A percentile compares a stretch with the other conserved stretches of the same genome.
Conservation (phyloP, 2,888 invertebrate species). For the Phyllotreta striolata region DNA sequence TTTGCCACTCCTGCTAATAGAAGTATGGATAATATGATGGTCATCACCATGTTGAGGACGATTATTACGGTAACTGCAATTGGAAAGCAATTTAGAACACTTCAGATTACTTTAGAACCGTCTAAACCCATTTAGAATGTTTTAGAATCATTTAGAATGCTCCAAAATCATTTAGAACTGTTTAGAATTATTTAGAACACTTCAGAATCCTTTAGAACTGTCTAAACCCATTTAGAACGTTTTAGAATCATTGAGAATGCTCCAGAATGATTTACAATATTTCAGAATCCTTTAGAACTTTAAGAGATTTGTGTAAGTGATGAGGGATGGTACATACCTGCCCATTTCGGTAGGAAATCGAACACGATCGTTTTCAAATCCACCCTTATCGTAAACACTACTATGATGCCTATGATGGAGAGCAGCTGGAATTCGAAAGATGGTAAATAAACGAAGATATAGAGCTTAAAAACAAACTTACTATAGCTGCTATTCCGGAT, state of each 20-base stretch:
- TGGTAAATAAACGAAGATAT: background rate
- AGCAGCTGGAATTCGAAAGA: constrained; percentile 62
- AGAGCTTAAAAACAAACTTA: constrained; percentile 58
- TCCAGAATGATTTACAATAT: too few relatives aligned
- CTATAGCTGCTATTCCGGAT: constrained; percentile 75
- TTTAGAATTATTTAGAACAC: too few relatives aligned
- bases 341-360: constrained; percentile 72
- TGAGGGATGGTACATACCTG: constrained; percentile 63
- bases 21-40: constrained; percentile 79
- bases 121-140: too few relatives aligned
- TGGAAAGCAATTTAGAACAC: too few relatives aligned
- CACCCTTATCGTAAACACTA: constrained; percentile 61
- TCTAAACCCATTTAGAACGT: too few relatives aligned
- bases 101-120: too few relatives aligned
- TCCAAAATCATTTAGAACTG: too few relatives aligned
- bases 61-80: constrained; percentile 79
- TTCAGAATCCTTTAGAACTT: too few relatives aligned
- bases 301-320: constrained; percentile 17
- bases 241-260: too few relatives aligned
- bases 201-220: too few relatives aligned
- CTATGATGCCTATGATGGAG: constrained; percentile 73
- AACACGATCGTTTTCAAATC: constrained; percentile 82
- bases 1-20: constrained; percentile 78
- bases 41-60: constrained; percentile 81
- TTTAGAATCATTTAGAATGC: too few relatives aligned